A percentile compares a stretch with the other conserved stretches of the same genome.
These are phyloP conservation scores for Palaemon carinicauda DNA, from an alignment of 1,140 invertebrate species.

Conservation along the genomic window DNA sequence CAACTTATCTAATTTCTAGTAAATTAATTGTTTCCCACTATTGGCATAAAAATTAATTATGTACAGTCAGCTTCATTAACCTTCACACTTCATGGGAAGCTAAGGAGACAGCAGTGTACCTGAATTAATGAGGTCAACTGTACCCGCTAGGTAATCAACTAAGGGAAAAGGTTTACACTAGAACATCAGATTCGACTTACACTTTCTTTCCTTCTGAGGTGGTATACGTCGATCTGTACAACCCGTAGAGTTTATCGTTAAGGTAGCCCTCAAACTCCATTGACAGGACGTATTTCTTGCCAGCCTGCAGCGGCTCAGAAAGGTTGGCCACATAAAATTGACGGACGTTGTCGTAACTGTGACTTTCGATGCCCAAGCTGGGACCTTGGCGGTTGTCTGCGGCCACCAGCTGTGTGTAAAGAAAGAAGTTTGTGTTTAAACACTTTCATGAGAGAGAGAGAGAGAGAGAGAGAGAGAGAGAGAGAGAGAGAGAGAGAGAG, in stretches of 20 bases:
- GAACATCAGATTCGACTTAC: too few species aligned
- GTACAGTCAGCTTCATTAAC: too few species aligned
- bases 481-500: too few species aligned
- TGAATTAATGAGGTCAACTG: too few species aligned
- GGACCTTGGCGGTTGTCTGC: constrained; percentile 25
- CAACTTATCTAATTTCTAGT: too few species aligned
- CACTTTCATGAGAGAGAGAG: not conserved
- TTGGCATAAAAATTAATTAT: too few species aligned
- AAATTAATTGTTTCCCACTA: too few species aligned
- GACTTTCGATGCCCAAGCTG: constrained; percentile 13
- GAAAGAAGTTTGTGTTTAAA: not conserved
- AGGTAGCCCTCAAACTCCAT: constrained; percentile 54
- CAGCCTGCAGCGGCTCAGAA: constrained; percentile 69
- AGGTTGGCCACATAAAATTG: constrained; percentile 80
- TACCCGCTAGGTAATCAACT: too few species aligned
- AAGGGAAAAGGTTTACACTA: too few species aligned
- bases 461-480: not conserved
- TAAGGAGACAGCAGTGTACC: too few species aligned
- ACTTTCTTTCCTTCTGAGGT: not conserved
- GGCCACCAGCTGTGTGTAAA: not conserved
- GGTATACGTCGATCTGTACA: constrained; percentile 52
- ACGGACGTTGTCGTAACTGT: constrained; percentile 69
- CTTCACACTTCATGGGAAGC: too few species aligned
- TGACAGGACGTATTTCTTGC: constrained; percentile 68
- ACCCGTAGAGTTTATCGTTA: constrained; percentile 59